These are phyloP conservation scores for Scaptomyza reducta DNA, from an alignment of 2,888 invertebrate species.

Conservation along the genomic window DNA sequence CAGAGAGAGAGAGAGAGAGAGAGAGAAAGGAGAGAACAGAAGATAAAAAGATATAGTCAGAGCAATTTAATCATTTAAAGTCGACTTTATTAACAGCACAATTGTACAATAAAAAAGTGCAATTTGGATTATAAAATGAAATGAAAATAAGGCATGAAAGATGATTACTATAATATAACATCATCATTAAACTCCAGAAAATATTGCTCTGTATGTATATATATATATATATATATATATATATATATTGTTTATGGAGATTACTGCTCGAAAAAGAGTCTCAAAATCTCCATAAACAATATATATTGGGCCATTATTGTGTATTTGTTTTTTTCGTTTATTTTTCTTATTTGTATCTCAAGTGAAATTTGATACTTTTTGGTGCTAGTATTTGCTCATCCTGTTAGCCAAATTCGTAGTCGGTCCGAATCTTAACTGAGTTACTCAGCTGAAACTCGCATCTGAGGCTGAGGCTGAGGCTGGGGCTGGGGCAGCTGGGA, in stretches of 20 bases:
- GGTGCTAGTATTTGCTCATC: slow-evolving; percentile 34
- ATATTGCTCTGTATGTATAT: no score
- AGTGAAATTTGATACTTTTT: slow-evolving; percentile 72
- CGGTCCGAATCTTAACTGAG: slow-evolving; percentile 6
- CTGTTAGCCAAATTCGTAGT: slow-evolving; percentile 21
- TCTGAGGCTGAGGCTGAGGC: slow-evolving; percentile 1
- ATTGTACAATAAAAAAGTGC: slow-evolving; percentile 35
- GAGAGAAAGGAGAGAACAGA: neutral
- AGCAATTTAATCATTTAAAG: slow-evolving; percentile 44
- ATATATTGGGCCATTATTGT: neutral
- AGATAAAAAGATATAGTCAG: neutral
- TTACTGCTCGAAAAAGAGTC: no score
- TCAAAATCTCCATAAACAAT: neutral
- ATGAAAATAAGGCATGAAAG: neutral
- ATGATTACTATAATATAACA: no score
- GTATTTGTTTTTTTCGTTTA: slow-evolving; percentile 3
- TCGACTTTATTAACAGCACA: slow-evolving; percentile 49
- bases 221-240: no score
- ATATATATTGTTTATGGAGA: no score
- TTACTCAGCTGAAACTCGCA: slow-evolving; percentile 11
- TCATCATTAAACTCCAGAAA: no score
- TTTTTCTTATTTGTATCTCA: slow-evolving; percentile 10
- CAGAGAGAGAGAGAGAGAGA: neutral
- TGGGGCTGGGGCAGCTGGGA: slow-evolving; percentile 1
- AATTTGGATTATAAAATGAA: slow-evolving; percentile 14